Evolutionary conservation across 2,888 invertebrate genomes (phyloP), one percentile per base, ranked within the genome.

Genomic region (Lepidocyrtoides sp.): DNA sequence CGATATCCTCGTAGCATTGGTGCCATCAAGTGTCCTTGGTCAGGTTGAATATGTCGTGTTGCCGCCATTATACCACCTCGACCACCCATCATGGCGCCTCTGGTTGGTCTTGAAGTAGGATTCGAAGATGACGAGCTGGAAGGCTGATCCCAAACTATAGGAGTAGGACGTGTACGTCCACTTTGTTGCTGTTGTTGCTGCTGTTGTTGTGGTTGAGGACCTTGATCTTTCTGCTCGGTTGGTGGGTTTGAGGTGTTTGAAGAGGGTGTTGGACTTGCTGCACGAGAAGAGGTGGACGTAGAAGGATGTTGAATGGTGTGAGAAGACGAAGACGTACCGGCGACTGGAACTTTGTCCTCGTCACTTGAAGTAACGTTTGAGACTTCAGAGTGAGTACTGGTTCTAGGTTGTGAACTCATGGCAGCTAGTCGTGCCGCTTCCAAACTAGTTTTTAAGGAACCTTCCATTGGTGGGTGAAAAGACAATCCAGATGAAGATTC

Each of bases 141-240:
- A 2, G 94, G 94, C 85, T 94, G 94, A 92, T 94, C 94, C 94
- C 94, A 94, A 51, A 94, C 91, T 12, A 94, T 94, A 8, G 94
- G 94, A 32, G 93, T 94, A 8, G 94, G 93, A 26, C 93, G 88
- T 17, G 89, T 83, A 20, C 93, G 85, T 10, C 91, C 91, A 72
- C 91, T 75, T 60, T 91, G 92, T 17, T 87, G 91, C 23, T 90
- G 90, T 26, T 88, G 91, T 14, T 90, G 90, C 44, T 82, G 89
- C 23, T 87, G 91, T 17, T 91, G 91, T 44, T 93, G 93, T 26
- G 91, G 91, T 60, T 91, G 91, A 17, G 89, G 92, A 17, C 69
- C 75, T 0, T 79, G 72, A 12, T 89, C 89, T 12, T 92, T 89
- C 23, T 91, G 91, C 23, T 75, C 89, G 8, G 69, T 69, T 0